Evolutionary conservation across 2,888 invertebrate genomes (phyloP).

Genomic region (Hymenopus coronatus): DNA sequence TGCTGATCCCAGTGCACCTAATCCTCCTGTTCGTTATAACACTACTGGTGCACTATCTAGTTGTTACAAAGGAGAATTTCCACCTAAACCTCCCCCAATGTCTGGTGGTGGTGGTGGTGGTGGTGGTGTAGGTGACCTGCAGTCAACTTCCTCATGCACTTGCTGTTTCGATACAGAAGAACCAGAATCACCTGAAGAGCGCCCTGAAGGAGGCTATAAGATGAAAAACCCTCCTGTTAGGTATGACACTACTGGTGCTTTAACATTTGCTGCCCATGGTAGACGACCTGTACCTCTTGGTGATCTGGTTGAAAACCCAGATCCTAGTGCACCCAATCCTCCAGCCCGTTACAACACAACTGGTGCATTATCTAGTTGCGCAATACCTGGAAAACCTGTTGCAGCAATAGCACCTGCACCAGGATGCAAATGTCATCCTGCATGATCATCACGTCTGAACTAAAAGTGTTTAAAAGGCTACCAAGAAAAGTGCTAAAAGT

Average conservation of each 20-base stretch:
- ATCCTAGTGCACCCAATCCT: not conserved
- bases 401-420: no score
- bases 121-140: not conserved
- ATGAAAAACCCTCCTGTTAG: not conserved
- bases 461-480: no score
- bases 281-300: not conserved
- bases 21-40: conserved; percentile 1
- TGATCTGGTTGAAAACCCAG: not conserved
- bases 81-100: not conserved
- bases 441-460: no score
- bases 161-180: no score
- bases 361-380: not conserved
- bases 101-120: not conserved
- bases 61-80: no score
- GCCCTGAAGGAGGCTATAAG: not conserved
- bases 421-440: no score
- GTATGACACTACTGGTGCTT: conserved; percentile 15
- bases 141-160: no score
- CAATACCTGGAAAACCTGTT: no score
- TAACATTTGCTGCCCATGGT: not conserved
- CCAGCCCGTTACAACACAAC: not conserved
- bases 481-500: no score
- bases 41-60: not conserved
- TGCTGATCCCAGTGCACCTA: not conserved
- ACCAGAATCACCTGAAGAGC: not conserved